Evolutionary conservation across 2,113 vertebrate species (phyloP), one percentile per base, ranked within the genome.

Genomic region (Pithys albifrons): DNA sequence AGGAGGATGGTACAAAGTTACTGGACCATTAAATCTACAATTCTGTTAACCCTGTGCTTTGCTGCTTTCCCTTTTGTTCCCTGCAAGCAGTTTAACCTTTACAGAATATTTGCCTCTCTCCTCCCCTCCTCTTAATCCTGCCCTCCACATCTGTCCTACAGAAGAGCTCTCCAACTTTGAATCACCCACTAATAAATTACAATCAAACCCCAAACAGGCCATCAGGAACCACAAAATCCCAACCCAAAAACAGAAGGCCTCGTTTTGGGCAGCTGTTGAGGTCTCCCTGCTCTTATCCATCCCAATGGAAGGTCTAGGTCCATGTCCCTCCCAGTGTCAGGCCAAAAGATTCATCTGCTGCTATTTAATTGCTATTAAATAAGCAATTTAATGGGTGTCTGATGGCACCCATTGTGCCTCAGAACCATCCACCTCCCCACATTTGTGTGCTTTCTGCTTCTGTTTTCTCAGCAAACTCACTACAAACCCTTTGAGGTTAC

Each of bases 21-120:
- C 54, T 61, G 62, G 59, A 66, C 75, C 74, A 91, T 35, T 70
- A 37, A 66, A 77, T 54, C 78, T 81, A 69, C 22, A 80, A 8
- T 93, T 86, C 39, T 58, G 72, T 96, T 92, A 94, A 92, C 91
- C 90, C 93, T 59, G 57, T 37, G 46, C 66, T 88, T 91, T 96
- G 59, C 84, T 84, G 78, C 79, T 74, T 61, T 62, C 65, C 35
- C 54, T 74, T 93, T 52, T 39, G 29, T 70, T 88, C 61, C 16
- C 82, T 88, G 48, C 39, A 61, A 90, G 80, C 7, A 64, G 58
- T 31, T 64, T 52, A 83, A 86, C 72, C 76, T 88, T 54, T 23
- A 77, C 49, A 91, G 85, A 81, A 66, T 48, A 86, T 85, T 70
- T 93, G 35, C 39, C 73, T 94, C 57, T 74, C 82, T 48, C 66